These are phyloP conservation scores for Acleris sparsana DNA, from an alignment of 2,888 invertebrate genomes.

Conservation along the genomic window DNA sequence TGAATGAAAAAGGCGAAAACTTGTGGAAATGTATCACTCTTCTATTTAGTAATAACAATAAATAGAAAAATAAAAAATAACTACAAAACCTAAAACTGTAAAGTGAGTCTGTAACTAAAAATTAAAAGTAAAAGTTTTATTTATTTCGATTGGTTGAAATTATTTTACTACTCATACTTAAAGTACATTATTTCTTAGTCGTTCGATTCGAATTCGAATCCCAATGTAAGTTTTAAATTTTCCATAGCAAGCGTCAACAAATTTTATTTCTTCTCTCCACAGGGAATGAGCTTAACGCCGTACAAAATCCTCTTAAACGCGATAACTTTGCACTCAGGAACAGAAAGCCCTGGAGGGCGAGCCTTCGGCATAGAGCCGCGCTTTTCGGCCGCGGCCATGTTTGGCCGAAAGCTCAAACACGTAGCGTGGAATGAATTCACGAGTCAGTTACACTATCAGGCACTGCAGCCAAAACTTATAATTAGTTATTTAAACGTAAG, in stretches of 20 bases:
- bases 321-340: slow-evolving; percentile 38
- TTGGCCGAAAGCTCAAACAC: slow-evolving; percentile 16
- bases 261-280: slow-evolving; percentile 25
- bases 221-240: slow-evolving; percentile 16
- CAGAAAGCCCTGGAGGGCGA: slow-evolving; percentile 35
- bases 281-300: slow-evolving; percentile 33
- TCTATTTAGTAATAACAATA: too few relatives aligned
- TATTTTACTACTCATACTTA: not conserved
- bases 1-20: too few relatives aligned
- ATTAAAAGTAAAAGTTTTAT: too few relatives aligned
- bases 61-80: too few relatives aligned
- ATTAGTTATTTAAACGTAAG: not conserved
- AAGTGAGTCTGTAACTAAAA: too few relatives aligned
- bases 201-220: not conserved
- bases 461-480: too few relatives aligned
- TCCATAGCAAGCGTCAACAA: slow-evolving; percentile 25
- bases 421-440: not conserved
- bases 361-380: slow-evolving; percentile 17
- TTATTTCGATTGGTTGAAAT: too few relatives aligned
- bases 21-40: too few relatives aligned
- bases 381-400: slow-evolving; percentile 1
- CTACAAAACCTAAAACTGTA: too few relatives aligned
- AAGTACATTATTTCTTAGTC: not conserved
- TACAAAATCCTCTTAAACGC: slow-evolving; percentile 36
- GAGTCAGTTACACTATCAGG: too few relatives aligned